Base-by-base conservation (phyloP, 2,797 vertebrate genomes). In the Epinephelus malabaricus region DNA sequence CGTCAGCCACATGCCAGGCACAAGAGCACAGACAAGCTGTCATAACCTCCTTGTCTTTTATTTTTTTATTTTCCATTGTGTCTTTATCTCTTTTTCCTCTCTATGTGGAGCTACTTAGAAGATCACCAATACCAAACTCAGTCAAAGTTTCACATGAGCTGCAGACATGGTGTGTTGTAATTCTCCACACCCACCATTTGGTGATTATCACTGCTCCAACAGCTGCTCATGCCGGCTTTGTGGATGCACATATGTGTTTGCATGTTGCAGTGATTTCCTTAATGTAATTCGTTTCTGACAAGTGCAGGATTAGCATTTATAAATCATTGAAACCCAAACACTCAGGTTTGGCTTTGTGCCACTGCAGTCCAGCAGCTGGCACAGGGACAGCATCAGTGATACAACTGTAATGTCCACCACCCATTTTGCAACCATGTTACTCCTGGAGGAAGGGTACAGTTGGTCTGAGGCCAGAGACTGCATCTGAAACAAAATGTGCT, bases 191-290 rank as follows among this genome's bases (percentile, higher is more conserved):
- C 7, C 23, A 15, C 23, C 34, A 45, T 49, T 53, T 51, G 23
- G n/a, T 19, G 45, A 63, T 79, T 79, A 84, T 69, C 45, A 0
- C 45, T 30, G 6, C 17, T 83, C 13, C 21, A 60, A 77, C 79
- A 82, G 68, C 53, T 80, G 60, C 63, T 78, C 12, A 43, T 19
- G 55, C 15, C 17, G 40, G 69, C 63, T 62, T 51, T 49, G 27
- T 46, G 4, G 27, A 54, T 62, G 25, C 8, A 40, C 38, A 53
- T 60, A 34, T 62, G 51, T 64, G 43, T 46, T 58, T 76, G 23
- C 27, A 23, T 73, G 30, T 51, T 73, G 25, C 56, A 46, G 47
- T 3, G 1, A 46, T 69, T 68, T 61, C 23, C 50, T 59, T 14
- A 12, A 12, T 67, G 38, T 59, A 63, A 67, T 76, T 69, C 10